These are phyloP conservation scores for Meiosimyza platycephala DNA, from an alignment of 2,888 invertebrate species.

Conservation along the genomic window DNA sequence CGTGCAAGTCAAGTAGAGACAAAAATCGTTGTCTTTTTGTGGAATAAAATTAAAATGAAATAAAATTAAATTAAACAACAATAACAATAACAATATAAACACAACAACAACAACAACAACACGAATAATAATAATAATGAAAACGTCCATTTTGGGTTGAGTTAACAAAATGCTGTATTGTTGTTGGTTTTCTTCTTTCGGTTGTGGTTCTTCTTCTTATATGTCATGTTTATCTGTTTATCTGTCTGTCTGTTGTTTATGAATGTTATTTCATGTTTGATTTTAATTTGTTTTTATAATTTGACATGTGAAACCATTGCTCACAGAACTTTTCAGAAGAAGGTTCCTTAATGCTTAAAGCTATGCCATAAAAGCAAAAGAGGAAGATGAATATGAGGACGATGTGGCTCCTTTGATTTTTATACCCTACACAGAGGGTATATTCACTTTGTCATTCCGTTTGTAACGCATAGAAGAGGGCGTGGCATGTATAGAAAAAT, in stretches of 20 bases:
- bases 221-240: not conserved
- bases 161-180: constrained; percentile 35
- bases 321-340: too few species aligned
- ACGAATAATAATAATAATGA: constrained; percentile 23
- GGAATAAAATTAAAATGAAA: constrained; percentile 35
- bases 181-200: not conserved
- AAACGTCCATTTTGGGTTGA: constrained; percentile 32
- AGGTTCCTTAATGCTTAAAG: too few species aligned
- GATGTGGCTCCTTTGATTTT: too few species aligned
- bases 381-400: too few species aligned
- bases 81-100: constrained; percentile 21
- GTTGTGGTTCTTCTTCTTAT: constrained; percentile 23
- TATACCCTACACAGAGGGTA: too few species aligned
- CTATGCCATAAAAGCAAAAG: too few species aligned
- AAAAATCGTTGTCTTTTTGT: constrained; percentile 1
- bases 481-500: too few species aligned
- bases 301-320: too few species aligned
- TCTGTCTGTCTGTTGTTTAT: constrained; percentile 22
- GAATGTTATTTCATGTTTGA: not conserved
- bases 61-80: constrained; percentile 33
- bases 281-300: not conserved
- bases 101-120: constrained; percentile 10
- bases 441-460: too few species aligned
- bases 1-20: too few species aligned
- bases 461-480: too few species aligned